phyloP scores from a whole-genome alignment of 2,888 invertebrate genomes.

The Sipha maydis region DNA sequence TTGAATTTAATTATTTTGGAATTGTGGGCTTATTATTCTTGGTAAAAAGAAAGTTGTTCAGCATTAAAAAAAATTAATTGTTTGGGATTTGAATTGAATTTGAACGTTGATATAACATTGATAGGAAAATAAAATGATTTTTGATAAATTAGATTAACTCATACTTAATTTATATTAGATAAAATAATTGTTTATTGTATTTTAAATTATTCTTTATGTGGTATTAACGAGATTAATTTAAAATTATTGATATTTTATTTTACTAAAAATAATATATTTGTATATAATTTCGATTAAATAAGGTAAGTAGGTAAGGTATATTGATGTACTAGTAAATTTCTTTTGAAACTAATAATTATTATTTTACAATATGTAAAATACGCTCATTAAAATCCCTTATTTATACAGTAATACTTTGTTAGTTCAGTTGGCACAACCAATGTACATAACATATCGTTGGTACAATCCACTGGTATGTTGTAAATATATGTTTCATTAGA shows the following conservation, averaged over 20 bases:
- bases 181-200: background rate
- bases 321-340: background rate
- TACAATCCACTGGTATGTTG: background rate
- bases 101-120: background rate
- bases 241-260: background rate
- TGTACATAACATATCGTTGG: background rate
- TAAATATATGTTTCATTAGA: background rate
- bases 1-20: background rate
- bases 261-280: background rate
- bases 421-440: constrained; percentile 15
- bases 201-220: background rate
- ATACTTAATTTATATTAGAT: background rate
- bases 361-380: constrained; percentile 6
- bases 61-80: background rate
- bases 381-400: constrained; percentile 37
- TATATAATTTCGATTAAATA: background rate
- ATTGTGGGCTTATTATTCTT: background rate
- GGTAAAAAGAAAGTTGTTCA: background rate
- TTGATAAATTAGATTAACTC: background rate
- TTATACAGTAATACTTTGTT: constrained; percentile 29
- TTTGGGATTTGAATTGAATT: background rate
- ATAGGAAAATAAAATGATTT: background rate
- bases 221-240: background rate
- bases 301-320: background rate
- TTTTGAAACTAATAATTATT: background rate